A percentile compares a stretch with the other conserved stretches of the same genome.
phyloP scores from a whole-genome alignment of 2,888 invertebrate species.

The Amiota mariae region DNA sequence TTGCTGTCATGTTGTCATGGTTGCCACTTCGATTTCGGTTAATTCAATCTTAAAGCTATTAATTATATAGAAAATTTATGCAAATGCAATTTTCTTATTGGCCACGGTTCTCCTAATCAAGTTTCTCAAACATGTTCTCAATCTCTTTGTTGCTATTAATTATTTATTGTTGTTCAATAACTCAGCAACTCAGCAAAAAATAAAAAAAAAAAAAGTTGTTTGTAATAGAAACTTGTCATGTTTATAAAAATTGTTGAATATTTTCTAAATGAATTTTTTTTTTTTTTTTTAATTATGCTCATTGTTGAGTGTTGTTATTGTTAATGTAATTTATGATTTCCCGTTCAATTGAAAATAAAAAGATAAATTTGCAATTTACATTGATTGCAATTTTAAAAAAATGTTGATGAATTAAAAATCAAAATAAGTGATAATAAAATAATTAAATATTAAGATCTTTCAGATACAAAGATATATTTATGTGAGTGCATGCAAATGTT shows the following conservation, averaged over 20 bases:
- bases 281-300: constrained; percentile 19
- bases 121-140: background rate
- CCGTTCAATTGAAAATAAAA: background rate
- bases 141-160: constrained; percentile 9
- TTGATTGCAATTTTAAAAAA: constrained; percentile 2
- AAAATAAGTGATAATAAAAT: background rate
- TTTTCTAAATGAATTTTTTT: background rate
- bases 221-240: too few species aligned
- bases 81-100: too few species aligned
- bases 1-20: too few species aligned
- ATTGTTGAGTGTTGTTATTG: background rate
- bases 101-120: background rate
- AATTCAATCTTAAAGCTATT: too few species aligned
- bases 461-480: background rate
- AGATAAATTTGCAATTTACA: constrained; percentile 2
- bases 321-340: constrained; percentile 26
- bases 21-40: too few species aligned
- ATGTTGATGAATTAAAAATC: background rate
- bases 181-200: background rate
- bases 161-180: background rate
- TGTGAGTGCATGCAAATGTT: background rate
- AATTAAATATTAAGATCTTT: background rate
- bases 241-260: too few species aligned
- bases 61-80: too few species aligned
- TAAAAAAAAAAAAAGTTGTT: background rate